Evolutionary conservation across 2,797 vertebrate species (phyloP), one percentile per base, ranked within the genome.

Genomic region (Pangasius larnaudii): DNA sequence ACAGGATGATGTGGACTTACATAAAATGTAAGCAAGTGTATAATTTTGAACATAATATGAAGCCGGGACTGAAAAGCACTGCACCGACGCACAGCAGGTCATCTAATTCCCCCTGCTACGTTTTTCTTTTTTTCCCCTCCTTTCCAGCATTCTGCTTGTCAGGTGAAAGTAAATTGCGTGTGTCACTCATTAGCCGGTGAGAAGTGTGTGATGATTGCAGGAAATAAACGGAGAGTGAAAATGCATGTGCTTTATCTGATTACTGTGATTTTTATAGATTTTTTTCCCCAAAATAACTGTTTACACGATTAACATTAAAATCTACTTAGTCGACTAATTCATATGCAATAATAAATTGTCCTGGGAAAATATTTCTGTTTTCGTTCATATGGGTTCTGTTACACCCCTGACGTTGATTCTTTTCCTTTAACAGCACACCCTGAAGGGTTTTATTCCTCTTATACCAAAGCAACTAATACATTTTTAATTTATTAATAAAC

Each of bases 151-250:
- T 61, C 42, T 78, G 61, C 65, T 83, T 63, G 79, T 74, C 80
- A 83, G 42, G n/a, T 49, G 67, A 36, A 71, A 49, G n/a, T 59
- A 83, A 83, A 87, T 51, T 59, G 63, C 51, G 27, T 39, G 49
- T 24, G 18, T 87, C 77, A 81, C 36, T 59, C 65, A 87, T 72
- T 87, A 42, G 56, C 79, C 59, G 8, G 39, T 63, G 67, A 82
- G 56, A 49, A 63, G 79, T 61, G 78, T 33, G 51, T 82, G 18
- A 18, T 53, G 74, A 67, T 39, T 59, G 14, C n/a, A 67, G 22
- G 49, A 30, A 56, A 39, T 51, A 86, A 19, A 53, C 10, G 27
- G 69, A 67, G 46, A 79, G 75, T 58, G 51, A 58, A 81, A 86
- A 69, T n/a, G 16, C 6, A 16, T 5, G 36, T 2, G 24, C 22